Evolutionary conservation across 2,797 vertebrate species (phyloP).

Genomic region (Pelochelys cantorii): DNA sequence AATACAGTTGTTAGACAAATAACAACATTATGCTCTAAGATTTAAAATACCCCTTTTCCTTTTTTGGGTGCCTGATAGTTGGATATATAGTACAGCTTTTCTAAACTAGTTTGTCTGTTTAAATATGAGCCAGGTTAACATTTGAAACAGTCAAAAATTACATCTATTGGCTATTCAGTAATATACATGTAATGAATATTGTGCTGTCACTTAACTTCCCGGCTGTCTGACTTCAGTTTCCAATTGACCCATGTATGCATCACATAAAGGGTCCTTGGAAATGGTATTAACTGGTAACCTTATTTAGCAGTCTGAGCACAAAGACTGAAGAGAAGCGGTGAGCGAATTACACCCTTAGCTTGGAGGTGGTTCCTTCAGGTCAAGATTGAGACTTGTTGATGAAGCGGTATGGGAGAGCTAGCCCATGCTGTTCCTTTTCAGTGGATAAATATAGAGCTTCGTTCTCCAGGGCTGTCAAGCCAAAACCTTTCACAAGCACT

Average conservation of each 20-base stretch:
- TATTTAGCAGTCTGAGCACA: background rate
- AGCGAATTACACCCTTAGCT: background rate
- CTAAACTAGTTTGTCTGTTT: background rate
- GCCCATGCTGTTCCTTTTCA: background rate
- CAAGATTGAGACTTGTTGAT: background rate
- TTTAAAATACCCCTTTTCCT: background rate
- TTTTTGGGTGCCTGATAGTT: background rate
- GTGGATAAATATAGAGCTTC: background rate
- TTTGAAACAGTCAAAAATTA: background rate
- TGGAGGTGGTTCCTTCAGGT: background rate
- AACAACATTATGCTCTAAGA: background rate
- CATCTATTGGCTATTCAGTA: background rate
- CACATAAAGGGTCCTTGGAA: background rate
- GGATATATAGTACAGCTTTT: background rate
- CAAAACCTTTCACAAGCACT: background rate
- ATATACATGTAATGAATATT: background rate
- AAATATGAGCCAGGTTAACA: background rate
- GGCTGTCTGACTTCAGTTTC: background rate
- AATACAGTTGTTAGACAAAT: background rate
- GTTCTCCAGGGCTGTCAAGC: background rate
- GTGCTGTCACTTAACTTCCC: background rate
- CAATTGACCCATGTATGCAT: background rate
- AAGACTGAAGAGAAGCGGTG: background rate
- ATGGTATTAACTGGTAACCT: background rate
- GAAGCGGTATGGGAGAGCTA: background rate